These are phyloP conservation scores for Heterotilapia buettikoferi DNA, from an alignment of 2,113 vertebrate species.

Conservation along the genomic window DNA sequence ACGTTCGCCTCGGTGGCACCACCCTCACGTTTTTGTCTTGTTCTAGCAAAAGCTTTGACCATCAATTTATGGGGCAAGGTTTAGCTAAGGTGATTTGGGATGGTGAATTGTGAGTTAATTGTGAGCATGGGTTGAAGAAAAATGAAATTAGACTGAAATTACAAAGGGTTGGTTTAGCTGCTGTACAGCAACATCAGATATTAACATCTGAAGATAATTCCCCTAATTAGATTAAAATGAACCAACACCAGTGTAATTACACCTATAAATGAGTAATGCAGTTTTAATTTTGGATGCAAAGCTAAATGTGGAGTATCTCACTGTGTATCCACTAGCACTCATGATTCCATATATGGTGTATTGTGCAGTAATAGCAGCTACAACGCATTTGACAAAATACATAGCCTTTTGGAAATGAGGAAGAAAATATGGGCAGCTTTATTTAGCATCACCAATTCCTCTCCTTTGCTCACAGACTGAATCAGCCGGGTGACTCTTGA, in stretches of 20 bases:
- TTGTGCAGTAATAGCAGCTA: not conserved
- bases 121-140: constrained; percentile 2
- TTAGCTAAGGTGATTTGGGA: not conserved
- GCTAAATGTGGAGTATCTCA: not conserved
- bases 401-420: not conserved
- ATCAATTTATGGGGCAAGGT: not conserved
- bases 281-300: not conserved
- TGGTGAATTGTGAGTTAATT: not conserved
- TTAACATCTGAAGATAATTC: constrained; percentile 4
- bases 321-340: not conserved
- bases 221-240: constrained; percentile 6
- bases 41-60: not conserved
- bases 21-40: not conserved
- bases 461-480: not conserved
- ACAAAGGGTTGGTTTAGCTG: not conserved
- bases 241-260: not conserved
- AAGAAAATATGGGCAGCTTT: not conserved
- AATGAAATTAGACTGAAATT: constrained; percentile 22
- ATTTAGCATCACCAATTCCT: not conserved
- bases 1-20: not conserved
- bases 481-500: not conserved
- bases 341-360: not conserved
- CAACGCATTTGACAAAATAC: not conserved
- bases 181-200: not conserved
- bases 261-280: not conserved